Evolutionary conservation across 2,113 vertebrate species (phyloP).

Genomic region (Scopus umbretta): DNA sequence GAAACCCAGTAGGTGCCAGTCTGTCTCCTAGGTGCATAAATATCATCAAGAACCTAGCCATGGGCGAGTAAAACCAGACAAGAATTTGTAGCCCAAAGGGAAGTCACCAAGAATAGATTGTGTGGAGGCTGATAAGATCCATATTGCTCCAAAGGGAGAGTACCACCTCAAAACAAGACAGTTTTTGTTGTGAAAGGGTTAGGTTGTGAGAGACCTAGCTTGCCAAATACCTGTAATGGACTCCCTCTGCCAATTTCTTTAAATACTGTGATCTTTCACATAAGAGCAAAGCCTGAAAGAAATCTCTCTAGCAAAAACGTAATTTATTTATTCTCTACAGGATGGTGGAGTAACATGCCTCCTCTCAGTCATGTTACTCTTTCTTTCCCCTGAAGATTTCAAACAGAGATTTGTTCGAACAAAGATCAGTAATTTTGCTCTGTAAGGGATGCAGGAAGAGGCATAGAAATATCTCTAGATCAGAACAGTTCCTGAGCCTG

Average conservation of each 20-base stretch:
- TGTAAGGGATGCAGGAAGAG: conserved; percentile 37
- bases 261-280: conserved; percentile 16
- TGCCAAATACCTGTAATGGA: conserved; percentile 14
- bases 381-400: neutral
- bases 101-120: conserved; percentile 17
- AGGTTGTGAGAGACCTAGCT: neutral
- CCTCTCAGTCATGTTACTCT: neutral
- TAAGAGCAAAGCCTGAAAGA: conserved; percentile 4
- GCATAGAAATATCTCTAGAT: conserved; percentile 19
- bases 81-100: conserved; percentile 48
- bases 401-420: conserved; percentile 5
- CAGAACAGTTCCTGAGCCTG: conserved; percentile 47
- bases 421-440: conserved; percentile 20
- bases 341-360: neutral
- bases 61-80: neutral
- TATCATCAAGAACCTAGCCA: neutral
- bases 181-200: conserved; percentile 42
- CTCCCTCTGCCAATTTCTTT: conserved; percentile 8
- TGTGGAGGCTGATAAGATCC: conserved; percentile 46
- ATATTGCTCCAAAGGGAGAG: neutral
- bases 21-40: conserved; percentile 4
- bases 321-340: neutral
- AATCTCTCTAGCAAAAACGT: conserved; percentile 8
- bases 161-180: conserved; percentile 42
- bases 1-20: conserved; percentile 4